Evolutionary conservation across 2,797 vertebrate species (phyloP), one percentile per base, ranked within the genome.

Genomic region (Pseudomugil gertrudae): DNA sequence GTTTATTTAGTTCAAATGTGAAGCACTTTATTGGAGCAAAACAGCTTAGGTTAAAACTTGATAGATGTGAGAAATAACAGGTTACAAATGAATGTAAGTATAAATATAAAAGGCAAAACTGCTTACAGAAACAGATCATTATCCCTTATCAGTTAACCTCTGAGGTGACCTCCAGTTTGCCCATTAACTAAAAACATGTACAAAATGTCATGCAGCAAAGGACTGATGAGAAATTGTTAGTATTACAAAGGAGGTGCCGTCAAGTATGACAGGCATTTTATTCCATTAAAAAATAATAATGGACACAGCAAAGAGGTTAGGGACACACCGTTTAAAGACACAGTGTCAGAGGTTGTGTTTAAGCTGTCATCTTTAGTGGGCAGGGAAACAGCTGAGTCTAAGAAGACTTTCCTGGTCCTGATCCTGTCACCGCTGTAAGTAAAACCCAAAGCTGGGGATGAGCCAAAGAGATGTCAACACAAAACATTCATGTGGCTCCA

Each of bases 191-290:
- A 7, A 78, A 70, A 73, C 76, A 79, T 72, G 76, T 57, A 67
- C 82, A 83, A 84, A 77, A 79, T 36, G 17, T 81, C 73, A 69
- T 27, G 66, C 74, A 64, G 83, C 24, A 60, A 86, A 86, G 81
- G 80, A 89, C 80, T 87, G 89, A 92, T 89, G 83, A 77, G 84
- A 83, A 88, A 85, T 78, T 89, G 86, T 87, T 90, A 91, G 80
- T 83, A 88, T 88, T 80, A 84, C 53, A 40, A 57, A 61, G 45
- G 51, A 0, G 57, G 52, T 71, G 56, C 72, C 69, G 73, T 90
- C 86, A 87, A 78, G 85, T 79, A 81, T 47, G 55, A 81, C 74
- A 65, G 84, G 72, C 75, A 77, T 85, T 85, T 80, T 60, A 77
- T 90, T 90, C 86, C 85, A 90, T 90, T 88, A 81, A 75, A 89